These are phyloP conservation scores for Nixonia krombeini DNA, from an alignment of 1,140 invertebrate genomes.

Conservation along the genomic window DNA sequence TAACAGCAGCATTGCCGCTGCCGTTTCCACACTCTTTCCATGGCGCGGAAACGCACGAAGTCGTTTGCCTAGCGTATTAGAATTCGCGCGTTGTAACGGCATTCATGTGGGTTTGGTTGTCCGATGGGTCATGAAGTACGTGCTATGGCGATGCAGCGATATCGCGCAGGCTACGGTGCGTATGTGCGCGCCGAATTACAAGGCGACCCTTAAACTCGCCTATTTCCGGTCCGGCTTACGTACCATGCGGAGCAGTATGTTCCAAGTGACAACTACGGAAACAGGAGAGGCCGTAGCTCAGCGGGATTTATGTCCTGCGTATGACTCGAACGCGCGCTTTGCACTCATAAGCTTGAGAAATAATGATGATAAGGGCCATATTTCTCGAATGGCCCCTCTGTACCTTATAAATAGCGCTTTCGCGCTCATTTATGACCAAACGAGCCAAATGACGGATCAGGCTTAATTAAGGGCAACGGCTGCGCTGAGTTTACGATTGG, in stretches of 20 bases:
- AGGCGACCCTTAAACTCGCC: slow-evolving; percentile 46
- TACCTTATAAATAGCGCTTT: slow-evolving; percentile 5
- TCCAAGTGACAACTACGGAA: slow-evolving; percentile 50
- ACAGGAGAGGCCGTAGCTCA: slow-evolving; percentile 42
- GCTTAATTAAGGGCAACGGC: slow-evolving; percentile 1
- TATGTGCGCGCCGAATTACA: slow-evolving; percentile 36
- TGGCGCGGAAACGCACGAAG: too few species aligned
- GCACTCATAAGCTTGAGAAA: slow-evolving; percentile 41
- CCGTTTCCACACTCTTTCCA: too few species aligned
- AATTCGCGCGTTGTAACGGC: slow-evolving; percentile 45
- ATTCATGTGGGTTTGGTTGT: slow-evolving; percentile 39
- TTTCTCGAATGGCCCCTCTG: slow-evolving; percentile 27
- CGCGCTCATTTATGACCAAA: background rate
- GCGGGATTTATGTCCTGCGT: slow-evolving; percentile 44
- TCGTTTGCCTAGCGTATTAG: slow-evolving; percentile 23
- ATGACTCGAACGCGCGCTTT: slow-evolving; percentile 39
- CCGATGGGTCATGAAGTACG: slow-evolving; percentile 48
- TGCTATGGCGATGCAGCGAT: slow-evolving; percentile 25
- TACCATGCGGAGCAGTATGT: slow-evolving; percentile 36
- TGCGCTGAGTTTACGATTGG: too few species aligned
- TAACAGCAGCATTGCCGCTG: too few species aligned
- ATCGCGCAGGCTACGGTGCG: slow-evolving; percentile 15
- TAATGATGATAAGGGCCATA: slow-evolving; percentile 40
- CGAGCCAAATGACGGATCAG: background rate
- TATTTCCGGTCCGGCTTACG: slow-evolving; percentile 45